Evolutionary conservation across 1,140 invertebrate species (phyloP), one percentile per base, ranked within the genome.

Genomic region (Apis cerana): DNA sequence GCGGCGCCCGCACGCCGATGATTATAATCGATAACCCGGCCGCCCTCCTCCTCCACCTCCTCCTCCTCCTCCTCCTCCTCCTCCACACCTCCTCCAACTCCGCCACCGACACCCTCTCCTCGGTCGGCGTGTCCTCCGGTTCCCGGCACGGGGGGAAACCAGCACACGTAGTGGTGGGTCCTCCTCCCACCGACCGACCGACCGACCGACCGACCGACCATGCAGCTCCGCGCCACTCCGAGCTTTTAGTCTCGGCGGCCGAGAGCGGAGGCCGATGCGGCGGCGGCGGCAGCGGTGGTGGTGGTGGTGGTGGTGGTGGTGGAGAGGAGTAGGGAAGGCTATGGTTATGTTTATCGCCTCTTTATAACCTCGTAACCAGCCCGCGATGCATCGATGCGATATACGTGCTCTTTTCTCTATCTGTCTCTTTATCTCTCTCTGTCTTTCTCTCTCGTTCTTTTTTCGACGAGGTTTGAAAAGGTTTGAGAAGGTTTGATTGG

Each of bases 321-420:
- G 33, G 33, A 43, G 33, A 7, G 33, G 7, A 5, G 33, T 81
- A 87, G 56, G 78, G 52, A 74, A 87, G 85, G 65, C 78, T 75
- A 72, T 69, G 80, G 85, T 84, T 86, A 89, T 89, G 92, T 92
- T 92, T 92, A 93, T 92, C 92, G 92, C 88, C 90, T 93, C 92
- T 93, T 93, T 92, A 92, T 91, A 92, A 92, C 92, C 92, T 93
- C 92, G 89, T 93, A 93, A 93, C 91, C 89, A 92, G 88, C 88
- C 91, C 87, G 85, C 85, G 88, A 88, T 13, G 91, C 87, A 89
- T 91, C 84, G 67, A 77, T 17, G 33, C 48, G 5, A 68, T 48
- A 12, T 48, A 12, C 82, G 67, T 58, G 21, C 19, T 64, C 27
- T 27, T 43, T 7, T 43, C 33, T 43, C 33, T 43, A 1, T 33